These are phyloP conservation scores for Drosophila teissieri DNA, from an alignment of 1,140 invertebrate genomes.

Conservation along the genomic window DNA sequence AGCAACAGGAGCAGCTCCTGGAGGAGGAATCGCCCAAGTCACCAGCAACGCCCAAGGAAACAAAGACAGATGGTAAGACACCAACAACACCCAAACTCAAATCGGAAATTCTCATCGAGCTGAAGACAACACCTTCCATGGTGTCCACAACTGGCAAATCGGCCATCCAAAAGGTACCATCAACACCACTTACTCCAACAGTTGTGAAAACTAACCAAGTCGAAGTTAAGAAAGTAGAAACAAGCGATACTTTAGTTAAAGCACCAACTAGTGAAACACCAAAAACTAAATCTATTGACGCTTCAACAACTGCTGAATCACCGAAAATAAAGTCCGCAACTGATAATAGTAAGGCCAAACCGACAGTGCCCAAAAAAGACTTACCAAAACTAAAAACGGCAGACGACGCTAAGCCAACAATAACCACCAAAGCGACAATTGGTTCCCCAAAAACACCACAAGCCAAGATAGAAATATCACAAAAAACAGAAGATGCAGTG, in stretches of 20 bases:
- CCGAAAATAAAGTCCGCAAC: background rate
- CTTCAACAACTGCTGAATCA: background rate
- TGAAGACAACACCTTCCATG: slow-evolving; percentile 37
- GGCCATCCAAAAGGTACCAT: background rate
- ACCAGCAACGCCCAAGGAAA: slow-evolving; percentile 9
- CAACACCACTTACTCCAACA: slow-evolving; percentile 1
- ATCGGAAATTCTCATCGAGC: slow-evolving; percentile 53
- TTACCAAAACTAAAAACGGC: slow-evolving; percentile 14
- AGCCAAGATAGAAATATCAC: background rate
- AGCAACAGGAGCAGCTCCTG: slow-evolving; percentile 44
- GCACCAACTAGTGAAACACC: slow-evolving; percentile 7
- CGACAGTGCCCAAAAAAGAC: slow-evolving; percentile 5
- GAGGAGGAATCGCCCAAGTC: slow-evolving; percentile 24
- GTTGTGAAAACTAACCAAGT: background rate
- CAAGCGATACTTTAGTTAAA: background rate
- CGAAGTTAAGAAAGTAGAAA: background rate
- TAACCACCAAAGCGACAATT: background rate
- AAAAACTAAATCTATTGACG: background rate
- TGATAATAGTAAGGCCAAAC: slow-evolving; percentile 2
- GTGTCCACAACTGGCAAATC: slow-evolving; percentile 3
- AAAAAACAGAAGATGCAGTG: background rate
- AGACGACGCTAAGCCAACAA: slow-evolving; percentile 11
- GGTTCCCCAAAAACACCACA: slow-evolving; percentile 22
- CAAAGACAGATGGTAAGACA: slow-evolving; percentile 19
- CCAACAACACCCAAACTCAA: slow-evolving; percentile 49